Base-by-base conservation (phyloP, 2,888 invertebrate species). In the Aphodius sticticus region DNA sequence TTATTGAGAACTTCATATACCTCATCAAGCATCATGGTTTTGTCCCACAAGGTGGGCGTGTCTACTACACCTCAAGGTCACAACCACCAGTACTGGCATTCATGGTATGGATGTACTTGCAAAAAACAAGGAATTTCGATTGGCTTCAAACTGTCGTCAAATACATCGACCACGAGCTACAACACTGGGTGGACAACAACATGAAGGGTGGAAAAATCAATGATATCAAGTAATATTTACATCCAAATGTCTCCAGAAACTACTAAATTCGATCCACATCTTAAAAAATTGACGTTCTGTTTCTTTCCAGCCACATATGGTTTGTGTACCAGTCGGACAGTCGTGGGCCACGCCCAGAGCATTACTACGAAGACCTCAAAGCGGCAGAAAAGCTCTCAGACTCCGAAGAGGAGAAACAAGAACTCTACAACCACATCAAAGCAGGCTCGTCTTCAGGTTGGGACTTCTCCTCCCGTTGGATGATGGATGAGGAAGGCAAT, bases 401-500 rank as follows among this genome's bases (percentile, higher is more conserved):
- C 2, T 88, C 89, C 0, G 87, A 89, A 70, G 89, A 89, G 69
- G 90, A 91, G 76, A 82, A 83, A 77, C 82, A 85, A 38, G 89
- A 91, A 72, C 91, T 93, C 79, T 96, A 94, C 87, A 90, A 91
- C 14, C 93, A 95, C 82, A 88, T 95, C n/a, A 95, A 95, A 85
- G 93, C 95, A 69, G 95, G 94, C 0, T 96, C 96, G 5, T 97
- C 97, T 88, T 95, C 94, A 70, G 97, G 97, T 0, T 96, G 96
- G 96, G 97, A 97, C 86, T 97, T 96, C 88, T 95, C 95, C 3
- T 92, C 93, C 0, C 78, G 96, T 16, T 97, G 96, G 96, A 93
- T 95, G 84, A 90, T 93, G 78, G 88, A 88, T 53, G 88, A 91
- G 69, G 88, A 91, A 6, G 93, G 93, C n/a, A 90, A 92, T 36